phyloP scores from a whole-genome alignment of 2,113 vertebrate species.

The Bufo bufo region DNA sequence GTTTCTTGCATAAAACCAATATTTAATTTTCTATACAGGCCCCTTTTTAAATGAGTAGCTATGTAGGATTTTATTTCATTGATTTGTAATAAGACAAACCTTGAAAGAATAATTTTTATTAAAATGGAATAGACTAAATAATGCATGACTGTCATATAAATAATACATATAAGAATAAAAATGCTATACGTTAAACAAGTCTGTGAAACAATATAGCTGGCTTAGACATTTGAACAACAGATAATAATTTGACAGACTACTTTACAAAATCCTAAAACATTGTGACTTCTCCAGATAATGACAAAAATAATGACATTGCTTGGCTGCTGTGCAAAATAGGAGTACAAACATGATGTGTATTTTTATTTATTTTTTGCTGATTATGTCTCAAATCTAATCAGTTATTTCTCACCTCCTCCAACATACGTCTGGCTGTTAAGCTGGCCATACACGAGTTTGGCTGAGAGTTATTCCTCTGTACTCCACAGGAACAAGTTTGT shows the following conservation, averaged over 20 bases:
- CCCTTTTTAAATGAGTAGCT: no score
- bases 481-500: no score
- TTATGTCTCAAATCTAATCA: no score
- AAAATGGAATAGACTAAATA: no score
- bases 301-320: neutral
- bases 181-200: neutral
- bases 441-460: no score
- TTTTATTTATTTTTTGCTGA: no score
- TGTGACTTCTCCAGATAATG: neutral
- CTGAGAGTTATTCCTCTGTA: no score
- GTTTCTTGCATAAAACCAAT: no score
- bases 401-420: no score
- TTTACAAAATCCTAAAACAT: neutral
- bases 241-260: neutral
- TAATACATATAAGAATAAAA: constrained; percentile 7
- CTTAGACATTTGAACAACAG: neutral
- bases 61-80: neutral
- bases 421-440: no score
- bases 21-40: no score
- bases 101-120: neutral
- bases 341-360: no score
- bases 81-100: neutral
- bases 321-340: neutral
- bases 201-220: neutral
- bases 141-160: neutral